Evolutionary conservation across 2,113 vertebrate species (phyloP), one percentile per base, ranked within the genome.

Genomic region (Rhinolophus sinicus): DNA sequence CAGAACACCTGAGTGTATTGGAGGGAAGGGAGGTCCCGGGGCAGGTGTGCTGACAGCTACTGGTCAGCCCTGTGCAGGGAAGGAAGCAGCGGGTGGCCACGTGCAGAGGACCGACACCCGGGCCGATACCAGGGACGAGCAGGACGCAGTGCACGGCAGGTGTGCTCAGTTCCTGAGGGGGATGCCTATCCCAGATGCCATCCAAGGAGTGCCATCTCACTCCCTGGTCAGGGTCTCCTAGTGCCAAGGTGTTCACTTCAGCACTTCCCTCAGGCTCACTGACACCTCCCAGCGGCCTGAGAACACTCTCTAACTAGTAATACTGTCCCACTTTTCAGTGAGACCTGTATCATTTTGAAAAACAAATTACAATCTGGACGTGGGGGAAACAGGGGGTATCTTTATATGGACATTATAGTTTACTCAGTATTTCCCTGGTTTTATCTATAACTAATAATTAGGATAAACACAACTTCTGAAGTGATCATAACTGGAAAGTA

Each of bases 131-230:
- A 1, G 47, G 40, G 47, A 30, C 58, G 0, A 11, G 58, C 30
- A 38, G 5, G 7, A 21, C 2, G 12, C 24, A 15, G 44, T 1
- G 10, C 11, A 7, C 5, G 47, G 44, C 30, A 1, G 24, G 13
- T 8, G 3, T 6, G 62, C 26, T 12, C 3, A 0, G 75, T 2
- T 69, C 64, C 18, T 2, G 5, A n/a, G 24, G 16, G 60, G 60
- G 16, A 0, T 0, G n/a, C 4, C 7, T 7, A 6, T 24, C 22
- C 90, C 78, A 35, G 22, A 30, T 1, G 18, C 44, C 60, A 50
- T 13, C 47, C 47, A 50, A 9, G 1, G 12, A 33, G 16, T 38
- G 24, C 21, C 9, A 2, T 15, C 38, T 52, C 64, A 22, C 7
- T n/a, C 52, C 38, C 15, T 67, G 12, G 5, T 0, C 11, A 44